A percentile compares a stretch with the other conserved stretches of the same genome.
phyloP scores from a whole-genome alignment of 2,797 vertebrate genomes.

The Cossypha heuglini region DNA sequence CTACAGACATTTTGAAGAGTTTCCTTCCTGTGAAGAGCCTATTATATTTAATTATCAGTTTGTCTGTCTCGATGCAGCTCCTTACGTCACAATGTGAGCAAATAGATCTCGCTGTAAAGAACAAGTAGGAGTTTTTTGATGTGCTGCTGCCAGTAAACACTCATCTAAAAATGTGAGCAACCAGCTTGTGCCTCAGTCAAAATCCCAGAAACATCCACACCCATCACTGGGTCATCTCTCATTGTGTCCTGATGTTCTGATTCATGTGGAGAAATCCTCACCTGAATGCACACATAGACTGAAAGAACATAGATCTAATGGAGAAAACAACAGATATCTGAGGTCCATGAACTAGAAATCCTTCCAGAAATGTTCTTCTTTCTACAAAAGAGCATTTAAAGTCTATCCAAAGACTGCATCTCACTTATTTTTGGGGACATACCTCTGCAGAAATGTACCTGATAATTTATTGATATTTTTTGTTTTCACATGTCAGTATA shows the following conservation, averaged over 20 bases:
- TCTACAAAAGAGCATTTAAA: not conserved
- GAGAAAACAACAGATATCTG: not conserved
- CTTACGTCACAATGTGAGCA: not conserved
- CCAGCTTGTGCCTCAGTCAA: not conserved
- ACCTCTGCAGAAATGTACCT: not conserved
- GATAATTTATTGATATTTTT: not conserved
- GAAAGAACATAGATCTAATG: not conserved
- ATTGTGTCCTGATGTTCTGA: accelerated
- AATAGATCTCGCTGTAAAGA: not conserved
- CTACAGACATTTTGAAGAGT: accelerated
- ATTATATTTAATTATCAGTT: not conserved
- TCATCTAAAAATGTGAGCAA: not conserved
- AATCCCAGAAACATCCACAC: not conserved
- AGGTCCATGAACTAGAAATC: not conserved
- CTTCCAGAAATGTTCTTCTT: not conserved
- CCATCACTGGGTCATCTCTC: not conserved
- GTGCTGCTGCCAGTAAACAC: not conserved
- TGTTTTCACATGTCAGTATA: not conserved
- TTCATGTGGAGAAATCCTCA: not conserved
- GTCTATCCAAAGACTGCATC: not conserved
- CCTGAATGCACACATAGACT: not conserved
- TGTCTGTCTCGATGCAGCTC: not conserved
- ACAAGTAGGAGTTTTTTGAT: not conserved
- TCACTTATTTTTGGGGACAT: not conserved
- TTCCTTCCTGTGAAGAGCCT: not conserved